phyloP scores from a whole-genome alignment of 2,888 invertebrate genomes.

The Drosophila hawaiiensis region DNA sequence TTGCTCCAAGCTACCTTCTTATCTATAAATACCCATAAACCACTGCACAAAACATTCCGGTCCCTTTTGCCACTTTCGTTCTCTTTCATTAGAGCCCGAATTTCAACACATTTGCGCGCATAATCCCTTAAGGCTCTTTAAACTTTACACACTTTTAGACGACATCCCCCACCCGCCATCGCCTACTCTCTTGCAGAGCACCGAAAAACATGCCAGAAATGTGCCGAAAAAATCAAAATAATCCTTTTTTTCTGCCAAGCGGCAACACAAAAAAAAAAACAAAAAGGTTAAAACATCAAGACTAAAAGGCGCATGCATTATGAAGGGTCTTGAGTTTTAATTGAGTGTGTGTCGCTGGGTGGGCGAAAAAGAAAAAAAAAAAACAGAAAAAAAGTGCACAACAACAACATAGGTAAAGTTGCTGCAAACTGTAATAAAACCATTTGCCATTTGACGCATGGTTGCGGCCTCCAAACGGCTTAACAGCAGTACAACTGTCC shows the following conservation, averaged over 20 bases:
- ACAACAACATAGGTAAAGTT: slow-evolving; percentile 39
- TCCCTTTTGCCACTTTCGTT: slow-evolving; percentile 53
- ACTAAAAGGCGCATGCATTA: slow-evolving; percentile 78
- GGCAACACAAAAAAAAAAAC: slow-evolving; percentile 24
- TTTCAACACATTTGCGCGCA: slow-evolving; percentile 80
- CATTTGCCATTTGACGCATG: slow-evolving; percentile 65
- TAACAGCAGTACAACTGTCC: slow-evolving; percentile 26
- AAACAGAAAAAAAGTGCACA: slow-evolving; percentile 15
- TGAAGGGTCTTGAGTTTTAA: slow-evolving; percentile 83
- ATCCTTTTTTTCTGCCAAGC: slow-evolving; percentile 65
- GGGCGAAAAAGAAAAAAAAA: slow-evolving; percentile 13
- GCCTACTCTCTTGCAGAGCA: slow-evolving; percentile 5
- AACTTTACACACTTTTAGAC: slow-evolving; percentile 80
- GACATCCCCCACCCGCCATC: slow-evolving; percentile 22
- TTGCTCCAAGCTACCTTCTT: slow-evolving; percentile 61
- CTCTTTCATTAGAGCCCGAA: slow-evolving; percentile 70
- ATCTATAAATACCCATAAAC: slow-evolving; percentile 80
- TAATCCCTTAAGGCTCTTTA: slow-evolving; percentile 83
- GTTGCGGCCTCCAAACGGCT: slow-evolving; percentile 46
- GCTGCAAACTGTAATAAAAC: slow-evolving; percentile 73
- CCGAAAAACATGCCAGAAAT: slow-evolving; percentile 61
- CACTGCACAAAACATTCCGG: slow-evolving; percentile 57
- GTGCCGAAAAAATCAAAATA: slow-evolving; percentile 62
- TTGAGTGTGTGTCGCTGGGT: slow-evolving; percentile 79
- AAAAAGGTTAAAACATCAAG: slow-evolving; percentile 76